These are phyloP conservation scores for Apostichopus parvimensis DNA, from an alignment of 35 echinoderm and acorn worm species.

Conservation along the genomic window DNA sequence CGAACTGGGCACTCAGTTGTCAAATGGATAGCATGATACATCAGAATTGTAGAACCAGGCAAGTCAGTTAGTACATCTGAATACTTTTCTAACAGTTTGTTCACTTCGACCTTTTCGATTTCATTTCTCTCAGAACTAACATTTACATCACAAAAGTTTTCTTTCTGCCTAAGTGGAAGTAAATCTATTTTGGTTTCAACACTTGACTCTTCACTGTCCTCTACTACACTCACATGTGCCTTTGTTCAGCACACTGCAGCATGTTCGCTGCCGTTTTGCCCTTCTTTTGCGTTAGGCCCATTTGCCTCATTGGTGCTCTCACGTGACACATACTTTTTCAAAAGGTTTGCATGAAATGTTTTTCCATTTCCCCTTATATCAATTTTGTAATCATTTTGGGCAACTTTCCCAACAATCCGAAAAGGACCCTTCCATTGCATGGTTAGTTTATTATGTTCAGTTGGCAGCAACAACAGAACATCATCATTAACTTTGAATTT, in stretches of 20 bases:
- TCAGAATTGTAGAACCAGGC: slow-evolving; percentile 49
- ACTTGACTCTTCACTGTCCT: not conserved
- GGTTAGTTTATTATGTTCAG: too few relatives aligned
- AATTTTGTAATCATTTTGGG: not conserved
- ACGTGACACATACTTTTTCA: slow-evolving; percentile 49
- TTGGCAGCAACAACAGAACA: too few relatives aligned
- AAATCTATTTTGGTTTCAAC: slow-evolving; percentile 4
- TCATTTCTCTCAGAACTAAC: not conserved
- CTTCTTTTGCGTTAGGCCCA: too few relatives aligned
- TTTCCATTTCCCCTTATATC: slow-evolving; percentile 44
- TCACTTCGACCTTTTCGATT: not conserved
- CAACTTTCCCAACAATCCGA: slow-evolving; percentile 21
- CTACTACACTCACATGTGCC: slow-evolving; percentile 39
- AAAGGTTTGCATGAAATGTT: slow-evolving; percentile 56
- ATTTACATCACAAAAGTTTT: slow-evolving; percentile 15
- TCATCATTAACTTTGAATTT: too few relatives aligned
- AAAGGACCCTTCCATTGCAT: slow-evolving; percentile 66
- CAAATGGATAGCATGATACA: slow-evolving; percentile 34
- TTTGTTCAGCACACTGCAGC: not conserved
- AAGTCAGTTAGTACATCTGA: slow-evolving; percentile 59
- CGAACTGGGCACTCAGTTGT: slow-evolving; percentile 55
- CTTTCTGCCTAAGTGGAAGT: not conserved
- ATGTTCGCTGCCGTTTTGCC: not conserved
- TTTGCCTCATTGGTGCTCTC: not conserved
- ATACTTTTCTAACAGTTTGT: slow-evolving; percentile 17